Base-by-base conservation (phyloP, 1,140 invertebrate species). In the Musca vetustissima region DNA sequence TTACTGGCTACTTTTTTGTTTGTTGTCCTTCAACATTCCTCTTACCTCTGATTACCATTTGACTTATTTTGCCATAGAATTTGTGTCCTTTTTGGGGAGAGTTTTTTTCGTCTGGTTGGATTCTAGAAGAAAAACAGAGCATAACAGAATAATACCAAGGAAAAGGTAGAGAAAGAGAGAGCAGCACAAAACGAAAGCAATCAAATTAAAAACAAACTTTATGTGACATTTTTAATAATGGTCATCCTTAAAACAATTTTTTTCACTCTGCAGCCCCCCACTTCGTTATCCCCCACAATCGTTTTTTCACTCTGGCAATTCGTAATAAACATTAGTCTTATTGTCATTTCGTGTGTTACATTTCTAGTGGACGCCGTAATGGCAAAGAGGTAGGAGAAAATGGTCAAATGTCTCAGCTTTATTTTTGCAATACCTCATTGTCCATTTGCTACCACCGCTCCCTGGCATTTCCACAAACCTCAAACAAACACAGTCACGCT, bases 191-290 rank as follows among this genome's bases (percentile, higher is more conserved):
- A 57, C 14, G 25, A 57, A 61, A 13, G 15, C 28, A 61, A 61
- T 61, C 57, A 61, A 61, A 61, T 61, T 61, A 61, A 61, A 59
- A 61, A 61, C 19, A 61, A 61, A 61, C 28, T 61, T 61, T 61
- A 61, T 61, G 57, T 61, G 57, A 61, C 57, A 61, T 61, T 61
- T 61, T 61, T 61, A 61, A 61, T 61, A 61, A 61, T 61, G 57
- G 57, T 61, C 57, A 61, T 61, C 64, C 43, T 65, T 49, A 50
- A 50, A 64, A 49, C 25, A 49, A 28, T 53, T 53, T 53, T 53
- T 19, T 50, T 50, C 49, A 4, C n/a, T 28, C 28, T 4, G 28
- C 13, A 13, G 50, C 13, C 50, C 17, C 50, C 17, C 8, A 9
- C 21, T 48, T 43, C 6, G 4, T 17, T 59, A n/a, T 8, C 15